Evolutionary conservation across 2,113 vertebrate genomes (phyloP).

Genomic region (Caranx ignobilis): DNA sequence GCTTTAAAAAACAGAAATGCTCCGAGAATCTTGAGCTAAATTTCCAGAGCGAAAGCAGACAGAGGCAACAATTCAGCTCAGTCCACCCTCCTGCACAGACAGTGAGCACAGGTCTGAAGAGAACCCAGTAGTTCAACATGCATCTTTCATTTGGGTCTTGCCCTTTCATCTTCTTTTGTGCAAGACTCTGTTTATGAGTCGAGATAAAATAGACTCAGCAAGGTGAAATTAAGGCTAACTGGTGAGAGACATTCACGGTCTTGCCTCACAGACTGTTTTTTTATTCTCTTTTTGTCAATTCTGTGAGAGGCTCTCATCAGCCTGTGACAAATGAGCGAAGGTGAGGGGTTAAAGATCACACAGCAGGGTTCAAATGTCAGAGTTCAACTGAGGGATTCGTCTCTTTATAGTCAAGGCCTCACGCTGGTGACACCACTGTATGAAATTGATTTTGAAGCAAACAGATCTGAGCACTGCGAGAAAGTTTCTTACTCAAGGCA

Average conservation of each 20-base stretch:
- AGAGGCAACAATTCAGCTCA: slow-evolving; percentile 17
- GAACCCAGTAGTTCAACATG: slow-evolving; percentile 43
- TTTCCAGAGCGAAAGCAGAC: slow-evolving; percentile 14
- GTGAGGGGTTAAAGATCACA: slow-evolving; percentile 49
- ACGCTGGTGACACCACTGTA: not conserved
- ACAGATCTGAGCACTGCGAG: slow-evolving; percentile 12
- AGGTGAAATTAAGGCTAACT: slow-evolving; percentile 51
- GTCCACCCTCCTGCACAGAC: slow-evolving; percentile 24
- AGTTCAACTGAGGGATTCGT: slow-evolving; percentile 38
- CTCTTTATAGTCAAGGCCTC: slow-evolving; percentile 20
- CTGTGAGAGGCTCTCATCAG: slow-evolving; percentile 33
- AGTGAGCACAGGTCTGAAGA: slow-evolving; percentile 23
- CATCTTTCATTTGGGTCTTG: slow-evolving; percentile 66
- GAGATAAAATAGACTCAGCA: slow-evolving; percentile 44
- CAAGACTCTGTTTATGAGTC: slow-evolving; percentile 55
- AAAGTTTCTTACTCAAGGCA: slow-evolving; percentile 27
- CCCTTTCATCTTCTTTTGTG: slow-evolving; percentile 49
- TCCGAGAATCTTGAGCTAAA: not conserved
- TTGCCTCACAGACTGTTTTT: slow-evolving; percentile 19
- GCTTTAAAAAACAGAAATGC: not conserved
- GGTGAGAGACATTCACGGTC: slow-evolving; percentile 40
- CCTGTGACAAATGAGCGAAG: slow-evolving; percentile 48
- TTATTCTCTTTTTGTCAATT: slow-evolving; percentile 7
- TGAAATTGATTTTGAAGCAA: slow-evolving; percentile 1
- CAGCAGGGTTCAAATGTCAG: slow-evolving; percentile 53